Conservation (phyloP, 2,113 vertebrate species). For the Mionectes macconnelli region DNA sequence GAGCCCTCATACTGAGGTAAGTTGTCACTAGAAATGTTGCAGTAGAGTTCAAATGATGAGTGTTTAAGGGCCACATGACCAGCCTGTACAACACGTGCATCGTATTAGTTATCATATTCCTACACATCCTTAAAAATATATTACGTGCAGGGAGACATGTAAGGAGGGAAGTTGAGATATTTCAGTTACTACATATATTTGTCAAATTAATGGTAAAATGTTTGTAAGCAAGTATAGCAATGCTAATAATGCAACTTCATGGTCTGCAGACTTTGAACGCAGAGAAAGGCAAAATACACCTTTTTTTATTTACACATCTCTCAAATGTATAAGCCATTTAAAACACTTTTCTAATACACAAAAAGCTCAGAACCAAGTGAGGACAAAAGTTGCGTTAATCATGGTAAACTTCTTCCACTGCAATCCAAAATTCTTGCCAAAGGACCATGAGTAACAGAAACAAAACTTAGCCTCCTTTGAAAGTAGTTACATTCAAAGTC, state of each 20-base stretch:
- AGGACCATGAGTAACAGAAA: neutral
- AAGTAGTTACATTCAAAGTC: neutral
- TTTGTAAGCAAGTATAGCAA: neutral
- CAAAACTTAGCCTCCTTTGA: neutral
- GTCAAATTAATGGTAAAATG: neutral
- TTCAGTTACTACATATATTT: neutral
- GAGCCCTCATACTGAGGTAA: neutral
- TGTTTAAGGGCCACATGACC: neutral
- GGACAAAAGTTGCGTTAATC: neutral
- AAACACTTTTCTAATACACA: neutral
- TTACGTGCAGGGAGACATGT: neutral
- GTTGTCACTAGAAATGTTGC: neutral
- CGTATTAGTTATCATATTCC: neutral
- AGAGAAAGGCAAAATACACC: neutral
- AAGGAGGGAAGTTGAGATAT: neutral
- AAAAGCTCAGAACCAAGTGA: fast-evolving
- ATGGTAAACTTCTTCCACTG: neutral
- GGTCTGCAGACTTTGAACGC: neutral
- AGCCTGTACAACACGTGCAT: neutral
- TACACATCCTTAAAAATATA: neutral
- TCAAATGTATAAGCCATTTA: neutral
- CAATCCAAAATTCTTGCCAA: neutral
- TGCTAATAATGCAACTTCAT: neutral
- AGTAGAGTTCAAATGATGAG: neutral
- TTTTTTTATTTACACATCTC: neutral